Evolutionary conservation across 2,113 vertebrate species (phyloP).

Genomic region (Aphelocoma coerulescens): DNA sequence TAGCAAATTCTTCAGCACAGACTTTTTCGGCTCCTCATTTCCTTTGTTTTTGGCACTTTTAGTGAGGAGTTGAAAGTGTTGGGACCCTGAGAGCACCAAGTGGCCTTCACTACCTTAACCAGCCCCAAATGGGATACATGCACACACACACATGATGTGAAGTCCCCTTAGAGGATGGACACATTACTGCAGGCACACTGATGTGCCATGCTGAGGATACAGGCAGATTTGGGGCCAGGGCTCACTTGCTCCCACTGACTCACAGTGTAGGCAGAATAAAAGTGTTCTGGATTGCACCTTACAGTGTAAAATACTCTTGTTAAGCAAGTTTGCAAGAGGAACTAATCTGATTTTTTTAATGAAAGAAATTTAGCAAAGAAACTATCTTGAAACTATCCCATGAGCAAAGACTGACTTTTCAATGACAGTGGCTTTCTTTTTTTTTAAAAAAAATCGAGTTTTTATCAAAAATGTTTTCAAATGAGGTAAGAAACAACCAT

Average conservation of each 20-base stretch:
- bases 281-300: neutral
- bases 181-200: neutral
- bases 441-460: neutral
- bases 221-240: neutral
- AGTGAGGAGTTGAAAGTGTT: neutral
- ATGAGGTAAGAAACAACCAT: neutral
- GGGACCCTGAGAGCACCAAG: neutral
- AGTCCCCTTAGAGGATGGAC: neutral
- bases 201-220: neutral
- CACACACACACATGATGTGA: neutral
- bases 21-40: neutral
- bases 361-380: neutral
- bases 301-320: neutral
- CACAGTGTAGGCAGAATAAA: neutral
- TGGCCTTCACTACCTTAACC: neutral
- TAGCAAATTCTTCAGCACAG: neutral
- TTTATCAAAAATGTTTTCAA: neutral
- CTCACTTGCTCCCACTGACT: neutral
- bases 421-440: neutral
- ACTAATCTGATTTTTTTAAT: neutral
- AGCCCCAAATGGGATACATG: neutral
- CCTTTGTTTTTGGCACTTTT: neutral
- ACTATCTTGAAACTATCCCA: neutral
- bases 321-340: neutral
- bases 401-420: neutral